Base-by-base conservation (phyloP, 1,140 invertebrate species). In the Formica exsecta region DNA sequence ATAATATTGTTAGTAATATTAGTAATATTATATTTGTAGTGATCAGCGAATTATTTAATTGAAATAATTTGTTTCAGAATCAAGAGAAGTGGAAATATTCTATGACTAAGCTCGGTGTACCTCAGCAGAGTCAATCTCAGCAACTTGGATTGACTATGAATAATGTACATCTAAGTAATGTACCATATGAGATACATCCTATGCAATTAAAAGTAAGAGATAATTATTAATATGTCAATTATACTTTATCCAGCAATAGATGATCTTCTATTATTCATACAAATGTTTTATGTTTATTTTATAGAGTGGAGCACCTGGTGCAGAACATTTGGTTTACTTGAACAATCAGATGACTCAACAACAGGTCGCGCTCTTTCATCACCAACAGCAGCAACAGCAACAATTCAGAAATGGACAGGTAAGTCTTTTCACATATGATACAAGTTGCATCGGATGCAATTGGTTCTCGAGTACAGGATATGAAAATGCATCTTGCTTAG, bases 61-160 rank as follows among this genome's bases (percentile, higher is more conserved):
- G 22, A 86, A 81, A 75, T 89, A 25, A 57, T 85, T 86, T 85
- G 41, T 96, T 96, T 88, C 95, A 97, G 96, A 97, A 96, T 95
- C 96, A 96, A 94, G 96, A 97, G 93, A 97, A 97, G 95, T 97
- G 97, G 97, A 97, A 97, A 93, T 97, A 96, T 94, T 93, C 96
- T 93, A 93, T 95, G 92, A 94, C 93, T 89, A 96, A 95, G 91
- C 93, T 94, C 86, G 94, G 89, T 92, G 95, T 96, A 90, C 95
- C 96, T 65, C 96, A 96, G 92, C 95, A 96, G 83, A 96, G 93
- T 91, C 96, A 96, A 91, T 96, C 93, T 62, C 94, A 94, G 80
- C 93, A 95, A 84, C 89, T 95, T 84, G 92, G 92, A 59, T 86
- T 95, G 95, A 91, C 96, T 93, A 96, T 96, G 95, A 94, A 96